Evolutionary conservation across 1,140 invertebrate genomes (phyloP).

Genomic region (Drosophila kurseongensis): DNA sequence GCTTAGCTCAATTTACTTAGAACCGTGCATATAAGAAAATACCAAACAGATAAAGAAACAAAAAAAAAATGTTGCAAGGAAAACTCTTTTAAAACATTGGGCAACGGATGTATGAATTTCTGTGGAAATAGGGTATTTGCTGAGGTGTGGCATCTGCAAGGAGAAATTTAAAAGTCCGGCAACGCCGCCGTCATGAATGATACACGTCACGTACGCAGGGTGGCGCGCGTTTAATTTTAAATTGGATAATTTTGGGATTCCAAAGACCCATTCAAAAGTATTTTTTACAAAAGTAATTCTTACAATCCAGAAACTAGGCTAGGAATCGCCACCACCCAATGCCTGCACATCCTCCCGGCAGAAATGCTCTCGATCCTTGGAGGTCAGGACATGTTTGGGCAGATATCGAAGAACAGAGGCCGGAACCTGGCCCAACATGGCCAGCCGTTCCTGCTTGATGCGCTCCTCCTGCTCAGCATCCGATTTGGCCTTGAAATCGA

Average conservation of each 20-base stretch:
- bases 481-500: slow-evolving; percentile 42
- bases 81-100: no score
- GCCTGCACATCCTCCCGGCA: slow-evolving; percentile 4
- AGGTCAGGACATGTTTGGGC: slow-evolving; percentile 53
- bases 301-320: slow-evolving; percentile 1
- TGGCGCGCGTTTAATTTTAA: slow-evolving; percentile 37
- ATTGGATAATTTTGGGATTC: slow-evolving; percentile 1
- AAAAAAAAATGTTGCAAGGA: no score
- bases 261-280: background rate
- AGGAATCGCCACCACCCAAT: slow-evolving; percentile 13
- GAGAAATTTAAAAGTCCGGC: background rate
- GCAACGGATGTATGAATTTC: no score
- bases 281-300: background rate
- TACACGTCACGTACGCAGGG: slow-evolving; percentile 63
- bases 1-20: no score
- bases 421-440: slow-evolving; percentile 52
- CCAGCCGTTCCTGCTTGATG: slow-evolving; percentile 42
- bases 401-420: slow-evolving; percentile 52
- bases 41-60: no score
- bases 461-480: slow-evolving; percentile 42
- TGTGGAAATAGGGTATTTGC: background rate
- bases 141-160: background rate
- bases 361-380: slow-evolving; percentile 51
- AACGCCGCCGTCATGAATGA: slow-evolving; percentile 17
- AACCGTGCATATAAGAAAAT: no score